Conservation (phyloP, 2,888 invertebrate species). For the Camponotus fellah region DNA sequence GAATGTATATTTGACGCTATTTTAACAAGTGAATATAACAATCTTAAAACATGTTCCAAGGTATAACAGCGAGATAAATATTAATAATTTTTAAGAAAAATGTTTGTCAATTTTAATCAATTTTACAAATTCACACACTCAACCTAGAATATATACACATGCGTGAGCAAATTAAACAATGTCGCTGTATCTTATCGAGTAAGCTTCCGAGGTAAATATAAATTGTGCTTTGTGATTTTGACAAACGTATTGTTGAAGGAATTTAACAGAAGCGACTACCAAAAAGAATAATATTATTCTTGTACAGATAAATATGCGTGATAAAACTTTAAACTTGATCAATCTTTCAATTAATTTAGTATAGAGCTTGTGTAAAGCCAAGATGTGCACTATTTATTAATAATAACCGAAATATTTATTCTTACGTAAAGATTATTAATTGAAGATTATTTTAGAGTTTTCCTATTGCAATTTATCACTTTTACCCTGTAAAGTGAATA, state of each 20-base stretch:
- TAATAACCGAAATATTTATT: neutral
- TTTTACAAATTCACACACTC: constrained; percentile 9
- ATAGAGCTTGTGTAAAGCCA: neutral
- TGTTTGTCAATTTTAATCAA: constrained; percentile 11
- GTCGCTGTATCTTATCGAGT: constrained; percentile 39
- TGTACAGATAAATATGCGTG: neutral
- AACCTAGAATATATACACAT: constrained; percentile 13
- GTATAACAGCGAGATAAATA: neutral
- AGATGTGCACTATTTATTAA: too few species aligned
- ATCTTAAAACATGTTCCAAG: neutral
- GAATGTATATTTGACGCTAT: neutral
- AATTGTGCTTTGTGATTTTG: neutral
- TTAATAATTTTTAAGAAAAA: neutral
- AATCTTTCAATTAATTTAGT: neutral
- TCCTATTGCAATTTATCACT: neutral
- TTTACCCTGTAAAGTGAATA: neutral
- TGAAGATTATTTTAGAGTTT: constrained; percentile 10
- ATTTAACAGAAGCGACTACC: neutral
- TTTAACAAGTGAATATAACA: neutral
- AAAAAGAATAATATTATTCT: neutral
- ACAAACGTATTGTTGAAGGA: neutral
- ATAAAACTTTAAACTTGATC: neutral
- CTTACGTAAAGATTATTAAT: too few species aligned
- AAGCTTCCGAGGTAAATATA: neutral
- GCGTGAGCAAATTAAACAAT: constrained; percentile 26